Percentiles rank a stretch among this genome's conserved stretches.
Evolutionary conservation across 2,888 invertebrate species (phyloP).

Genomic region (Subacronicta megacephala): DNA sequence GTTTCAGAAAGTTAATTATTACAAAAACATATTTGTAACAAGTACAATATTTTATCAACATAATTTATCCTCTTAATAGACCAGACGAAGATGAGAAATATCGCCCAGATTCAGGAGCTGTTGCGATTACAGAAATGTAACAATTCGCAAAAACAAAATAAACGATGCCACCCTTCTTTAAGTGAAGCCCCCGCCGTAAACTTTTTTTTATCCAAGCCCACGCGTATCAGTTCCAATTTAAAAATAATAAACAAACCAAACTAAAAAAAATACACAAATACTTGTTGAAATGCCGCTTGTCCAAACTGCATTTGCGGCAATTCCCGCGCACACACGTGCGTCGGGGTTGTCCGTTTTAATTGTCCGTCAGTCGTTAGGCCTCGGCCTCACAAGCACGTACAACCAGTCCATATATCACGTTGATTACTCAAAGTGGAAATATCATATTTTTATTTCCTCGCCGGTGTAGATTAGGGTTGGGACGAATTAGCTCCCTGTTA

Average conservation of each 20-base stretch:
- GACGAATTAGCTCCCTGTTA: conserved; percentile 48
- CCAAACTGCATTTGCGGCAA: conserved; percentile 53
- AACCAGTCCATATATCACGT: conserved; percentile 70
- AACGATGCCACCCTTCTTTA: too few relatives aligned
- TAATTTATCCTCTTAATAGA: too few relatives aligned
- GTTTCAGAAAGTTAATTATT: too few relatives aligned
- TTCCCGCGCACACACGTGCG: conserved; percentile 38
- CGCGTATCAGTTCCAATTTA: conserved; percentile 1
- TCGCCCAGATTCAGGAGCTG: too few relatives aligned
- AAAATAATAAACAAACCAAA: conserved; percentile 17
- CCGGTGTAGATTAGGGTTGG: conserved; percentile 56
- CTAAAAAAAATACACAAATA: conserved; percentile 16
- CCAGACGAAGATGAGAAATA: too few relatives aligned
- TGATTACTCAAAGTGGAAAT: conserved; percentile 76
- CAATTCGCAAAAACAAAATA: too few relatives aligned
- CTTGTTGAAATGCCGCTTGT: conserved; percentile 43
- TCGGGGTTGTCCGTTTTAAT: conserved; percentile 69
- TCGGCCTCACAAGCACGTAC: conserved; percentile 65
- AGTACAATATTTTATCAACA: too few relatives aligned
- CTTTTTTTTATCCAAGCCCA: conserved; percentile 11
- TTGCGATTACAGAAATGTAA: too few relatives aligned
- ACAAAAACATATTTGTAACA: too few relatives aligned
- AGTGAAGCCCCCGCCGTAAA: too few relatives aligned
- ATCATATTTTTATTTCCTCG: conserved; percentile 71
- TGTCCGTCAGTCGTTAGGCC: conserved; percentile 74